Evolutionary conservation across 2,888 invertebrate genomes (phyloP).

Genomic region (Hyalella azteca): DNA sequence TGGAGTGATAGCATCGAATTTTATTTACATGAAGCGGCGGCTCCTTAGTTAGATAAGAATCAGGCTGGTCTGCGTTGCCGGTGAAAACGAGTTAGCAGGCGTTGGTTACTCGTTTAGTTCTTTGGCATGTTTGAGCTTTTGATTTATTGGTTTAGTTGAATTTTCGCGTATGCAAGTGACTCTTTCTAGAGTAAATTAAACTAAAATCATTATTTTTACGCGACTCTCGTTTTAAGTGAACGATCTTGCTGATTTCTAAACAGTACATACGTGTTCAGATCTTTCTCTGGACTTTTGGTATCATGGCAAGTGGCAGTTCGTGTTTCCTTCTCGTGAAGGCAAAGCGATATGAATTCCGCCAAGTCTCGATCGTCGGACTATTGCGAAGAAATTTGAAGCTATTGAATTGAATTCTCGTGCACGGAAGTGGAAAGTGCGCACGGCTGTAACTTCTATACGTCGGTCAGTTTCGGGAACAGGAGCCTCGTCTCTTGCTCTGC

Average conservation of each 20-base stretch:
- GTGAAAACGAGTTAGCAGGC: too few relatives aligned
- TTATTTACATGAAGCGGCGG: not conserved
- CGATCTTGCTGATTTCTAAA: too few relatives aligned
- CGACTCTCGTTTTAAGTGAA: too few relatives aligned
- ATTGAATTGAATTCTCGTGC: not conserved
- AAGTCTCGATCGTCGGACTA: not conserved
- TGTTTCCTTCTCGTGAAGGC: not conserved
- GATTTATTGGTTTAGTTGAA: too few relatives aligned
- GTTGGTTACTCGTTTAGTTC: too few relatives aligned
- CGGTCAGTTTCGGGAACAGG: not conserved
- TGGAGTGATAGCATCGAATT: not conserved
- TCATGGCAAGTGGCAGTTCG: not conserved
- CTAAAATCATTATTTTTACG: too few relatives aligned
- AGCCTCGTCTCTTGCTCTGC: slow-evolving; percentile 6
- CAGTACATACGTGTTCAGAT: too few relatives aligned
- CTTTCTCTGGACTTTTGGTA: not conserved
- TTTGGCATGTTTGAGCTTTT: too few relatives aligned
- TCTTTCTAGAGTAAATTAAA: too few relatives aligned
- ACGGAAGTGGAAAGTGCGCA: not conserved
- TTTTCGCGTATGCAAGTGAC: too few relatives aligned
- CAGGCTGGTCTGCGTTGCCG: too few relatives aligned
- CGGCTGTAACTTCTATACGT: not conserved
- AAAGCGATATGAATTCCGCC: not conserved
- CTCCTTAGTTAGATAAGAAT: too few relatives aligned
- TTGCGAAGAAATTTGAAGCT: not conserved